These are phyloP conservation scores for Sarcophaga variegata DNA, from an alignment of 2,888 invertebrate species.

Conservation along the genomic window DNA sequence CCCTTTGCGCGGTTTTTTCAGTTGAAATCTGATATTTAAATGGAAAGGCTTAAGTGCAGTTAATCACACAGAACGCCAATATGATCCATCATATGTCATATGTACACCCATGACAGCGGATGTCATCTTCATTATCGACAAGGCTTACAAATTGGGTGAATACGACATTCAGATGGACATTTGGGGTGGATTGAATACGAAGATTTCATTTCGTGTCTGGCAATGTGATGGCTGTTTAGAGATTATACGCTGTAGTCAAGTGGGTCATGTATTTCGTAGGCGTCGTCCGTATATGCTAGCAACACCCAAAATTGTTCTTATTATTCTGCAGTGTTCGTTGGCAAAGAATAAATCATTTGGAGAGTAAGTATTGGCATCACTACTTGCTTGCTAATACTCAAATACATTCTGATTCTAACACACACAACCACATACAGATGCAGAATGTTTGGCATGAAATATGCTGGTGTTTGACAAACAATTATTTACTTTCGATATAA, in stretches of 20 bases:
- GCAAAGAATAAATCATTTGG: slow-evolving; percentile 94
- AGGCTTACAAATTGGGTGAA: slow-evolving; percentile 95
- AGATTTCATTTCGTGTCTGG: slow-evolving; percentile 91
- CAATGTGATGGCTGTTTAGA: slow-evolving; percentile 98
- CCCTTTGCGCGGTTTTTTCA: slow-evolving; percentile 98
- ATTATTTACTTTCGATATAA: background rate
- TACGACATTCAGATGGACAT: slow-evolving; percentile 99
- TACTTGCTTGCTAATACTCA: background rate
- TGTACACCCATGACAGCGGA: slow-evolving; percentile 99
- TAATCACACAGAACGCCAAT: slow-evolving; percentile 90
- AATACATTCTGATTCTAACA: background rate
- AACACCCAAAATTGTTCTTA: slow-evolving; percentile 85
- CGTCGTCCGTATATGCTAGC: slow-evolving; percentile 99
- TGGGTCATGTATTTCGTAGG: slow-evolving; percentile 96
- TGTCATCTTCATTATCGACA: slow-evolving; percentile 97
- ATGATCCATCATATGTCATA: slow-evolving; percentile 95
- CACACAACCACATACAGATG: background rate
- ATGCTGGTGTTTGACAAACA: slow-evolving; percentile 8
- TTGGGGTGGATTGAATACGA: slow-evolving; percentile 99
- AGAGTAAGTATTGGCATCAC: slow-evolving; percentile 84
- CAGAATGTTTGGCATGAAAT: background rate
- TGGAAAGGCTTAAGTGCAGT: slow-evolving; percentile 96
- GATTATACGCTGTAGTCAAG: slow-evolving; percentile 98
- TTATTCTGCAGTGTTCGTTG: slow-evolving; percentile 90
- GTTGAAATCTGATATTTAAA: slow-evolving; percentile 99